A percentile compares a stretch with the other conserved stretches of the same genome.
Evolutionary conservation across 1,140 invertebrate genomes (phyloP).

Genomic region (Zaprionus africanus): DNA sequence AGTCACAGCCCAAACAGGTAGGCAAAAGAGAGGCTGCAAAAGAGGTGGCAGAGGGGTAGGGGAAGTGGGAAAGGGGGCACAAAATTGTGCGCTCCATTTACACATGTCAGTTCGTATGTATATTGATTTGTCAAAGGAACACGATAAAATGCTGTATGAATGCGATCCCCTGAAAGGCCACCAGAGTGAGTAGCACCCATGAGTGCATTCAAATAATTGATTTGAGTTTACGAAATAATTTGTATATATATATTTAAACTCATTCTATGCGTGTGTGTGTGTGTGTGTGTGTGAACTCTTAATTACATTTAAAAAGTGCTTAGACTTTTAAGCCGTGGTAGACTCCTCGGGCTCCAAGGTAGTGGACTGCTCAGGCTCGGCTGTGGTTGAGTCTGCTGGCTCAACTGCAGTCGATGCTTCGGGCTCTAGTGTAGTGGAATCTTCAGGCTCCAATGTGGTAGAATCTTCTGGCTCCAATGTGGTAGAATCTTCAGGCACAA

Average conservation of each 20-base stretch:
- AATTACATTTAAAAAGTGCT: background rate
- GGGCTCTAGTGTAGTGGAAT: background rate
- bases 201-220: slow-evolving; percentile 47
- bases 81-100: slow-evolving; percentile 57
- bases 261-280: background rate
- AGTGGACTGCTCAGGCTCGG: slow-evolving; percentile 17
- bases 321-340: background rate
- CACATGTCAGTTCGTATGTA: slow-evolving; percentile 48
- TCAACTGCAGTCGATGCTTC: background rate
- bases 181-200: background rate
- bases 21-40: background rate
- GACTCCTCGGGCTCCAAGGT: slow-evolving; percentile 15
- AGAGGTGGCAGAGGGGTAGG: background rate
- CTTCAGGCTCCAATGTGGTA: background rate
- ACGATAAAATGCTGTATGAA: slow-evolving; percentile 66
- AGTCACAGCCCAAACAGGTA: background rate
- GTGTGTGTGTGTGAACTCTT: background rate
- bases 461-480: slow-evolving; percentile 5
- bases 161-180: slow-evolving; percentile 42
- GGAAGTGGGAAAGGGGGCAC: background rate
- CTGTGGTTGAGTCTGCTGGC: background rate
- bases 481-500: slow-evolving; percentile 9
- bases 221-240: slow-evolving; percentile 4
- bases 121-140: slow-evolving; percentile 77
- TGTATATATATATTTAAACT: background rate